Conservation (phyloP, 2,797 vertebrate genomes). For the Tokudaia tokunoshimensis region DNA sequence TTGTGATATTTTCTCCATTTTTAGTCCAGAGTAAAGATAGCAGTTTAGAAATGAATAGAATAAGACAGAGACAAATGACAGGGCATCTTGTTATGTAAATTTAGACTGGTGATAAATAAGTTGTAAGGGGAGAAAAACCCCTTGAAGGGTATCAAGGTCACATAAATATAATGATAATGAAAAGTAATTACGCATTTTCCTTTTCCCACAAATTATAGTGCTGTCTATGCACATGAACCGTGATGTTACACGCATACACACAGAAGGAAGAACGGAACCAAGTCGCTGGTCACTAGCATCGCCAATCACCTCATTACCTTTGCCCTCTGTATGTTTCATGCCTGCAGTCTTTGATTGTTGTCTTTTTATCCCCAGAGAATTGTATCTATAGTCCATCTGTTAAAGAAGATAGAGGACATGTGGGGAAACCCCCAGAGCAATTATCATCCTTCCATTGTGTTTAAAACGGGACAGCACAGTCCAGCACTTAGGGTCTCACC, state of each 20-base stretch:
- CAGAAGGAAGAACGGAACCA: not conserved
- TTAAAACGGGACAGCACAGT: not conserved
- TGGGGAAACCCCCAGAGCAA: not conserved
- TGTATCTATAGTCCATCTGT: not conserved
- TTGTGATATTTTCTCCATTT: not conserved
- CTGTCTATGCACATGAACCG: accelerated
- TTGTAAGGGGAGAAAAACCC: not conserved
- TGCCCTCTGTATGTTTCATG: not conserved
- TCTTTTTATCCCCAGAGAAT: not conserved
- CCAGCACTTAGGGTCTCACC: not conserved
- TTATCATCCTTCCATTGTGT: not conserved
- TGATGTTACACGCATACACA: not conserved
- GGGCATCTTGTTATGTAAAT: not conserved
- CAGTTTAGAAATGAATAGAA: not conserved
- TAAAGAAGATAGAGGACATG: not conserved
- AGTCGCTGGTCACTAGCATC: not conserved
- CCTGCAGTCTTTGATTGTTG: not conserved
- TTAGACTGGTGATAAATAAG: not conserved
- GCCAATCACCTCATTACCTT: not conserved
- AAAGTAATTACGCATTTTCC: not conserved
- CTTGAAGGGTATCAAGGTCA: not conserved
- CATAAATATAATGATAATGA: not conserved
- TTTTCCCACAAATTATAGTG: not conserved
- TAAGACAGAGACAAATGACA: not conserved
- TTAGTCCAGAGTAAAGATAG: not conserved